Conservation (phyloP, 2,797 vertebrate species). For the Syngnathus acus region DNA sequence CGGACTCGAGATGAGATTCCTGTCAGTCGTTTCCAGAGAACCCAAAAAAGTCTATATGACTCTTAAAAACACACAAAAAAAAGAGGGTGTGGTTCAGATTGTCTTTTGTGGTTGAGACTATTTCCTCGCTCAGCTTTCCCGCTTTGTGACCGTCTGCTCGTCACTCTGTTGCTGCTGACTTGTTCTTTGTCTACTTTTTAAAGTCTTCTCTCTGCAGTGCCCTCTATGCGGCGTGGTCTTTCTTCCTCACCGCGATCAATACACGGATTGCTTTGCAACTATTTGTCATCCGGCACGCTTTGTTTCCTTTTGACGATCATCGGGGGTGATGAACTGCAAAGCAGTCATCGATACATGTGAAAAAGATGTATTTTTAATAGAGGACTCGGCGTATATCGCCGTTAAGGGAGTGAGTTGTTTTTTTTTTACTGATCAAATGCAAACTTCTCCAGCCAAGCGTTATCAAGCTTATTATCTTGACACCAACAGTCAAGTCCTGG, state of each 20-base stretch:
- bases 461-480: background rate
- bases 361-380: background rate
- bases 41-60: conserved; percentile 4
- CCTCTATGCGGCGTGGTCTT: background rate
- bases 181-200: background rate
- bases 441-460: background rate
- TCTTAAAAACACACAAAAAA: background rate
- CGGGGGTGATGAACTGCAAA: background rate
- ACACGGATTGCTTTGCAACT: conserved; percentile 35
- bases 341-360: background rate
- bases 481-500: background rate
- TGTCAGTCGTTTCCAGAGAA: background rate
- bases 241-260: conserved; percentile 28
- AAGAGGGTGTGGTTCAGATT: background rate
- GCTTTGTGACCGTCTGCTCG: conserved; percentile 15
- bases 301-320: background rate
- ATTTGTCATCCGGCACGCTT: conserved; percentile 5
- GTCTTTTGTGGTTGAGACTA: background rate
- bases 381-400: background rate
- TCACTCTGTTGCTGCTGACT: conserved; percentile 15
- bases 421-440: background rate
- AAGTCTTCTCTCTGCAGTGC: background rate
- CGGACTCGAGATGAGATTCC: conserved; percentile 10
- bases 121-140: conserved; percentile 11
- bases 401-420: background rate